Evolutionary conservation across 2,888 invertebrate species (phyloP), one percentile per base, ranked within the genome.

Genomic region (Asteroscopus sphinx): DNA sequence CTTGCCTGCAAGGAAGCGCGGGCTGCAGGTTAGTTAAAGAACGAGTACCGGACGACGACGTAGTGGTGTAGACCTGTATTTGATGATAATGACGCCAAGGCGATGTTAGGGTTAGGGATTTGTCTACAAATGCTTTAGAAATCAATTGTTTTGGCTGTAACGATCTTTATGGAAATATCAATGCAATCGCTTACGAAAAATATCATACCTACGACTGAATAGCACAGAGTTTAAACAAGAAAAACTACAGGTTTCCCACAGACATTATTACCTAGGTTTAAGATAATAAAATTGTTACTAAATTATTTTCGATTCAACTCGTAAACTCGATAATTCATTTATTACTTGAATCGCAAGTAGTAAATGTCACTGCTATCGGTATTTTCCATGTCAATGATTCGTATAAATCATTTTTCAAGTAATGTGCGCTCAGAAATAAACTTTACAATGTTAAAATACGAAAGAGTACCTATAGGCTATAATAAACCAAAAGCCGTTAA

Each of bases 1-100:
- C 98, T 99, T 81, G 99, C 99, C 21, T 99, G 99, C 94, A 98
- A 98, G 86, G 99, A 99, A 88, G 99, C 99, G 12, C 95, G 99
- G 78, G 96, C 97, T 82, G 99, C 99, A 87, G 99, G 99, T 99
- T 89, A 91, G 91, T 87, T 9, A 8, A 25, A 25, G 7, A 39
- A 13, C 21, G 13, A 56, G 9, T 9, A n/a, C n/a, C n/a, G n/a
- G n/a, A n/a, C n/a, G n/a, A n/a, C n/a, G n/a, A n/a, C n/a, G n/a
- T n/a, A n/a, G n/a, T 3, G 1, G 11, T 36, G 9, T 8, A 11
- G 35, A 16, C 3, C 17, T 36, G 11, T 37, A 11, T 9, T 11
- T 37, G 11, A 17, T 17, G 5, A n/a, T 11, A 5, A 0, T 2
- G 17, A 11, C 17, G 9, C 26, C 26, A 28, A 8, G 3, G 13